Evolutionary conservation across 2,888 invertebrate species (phyloP).

Genomic region (Mylabris sibirica): DNA sequence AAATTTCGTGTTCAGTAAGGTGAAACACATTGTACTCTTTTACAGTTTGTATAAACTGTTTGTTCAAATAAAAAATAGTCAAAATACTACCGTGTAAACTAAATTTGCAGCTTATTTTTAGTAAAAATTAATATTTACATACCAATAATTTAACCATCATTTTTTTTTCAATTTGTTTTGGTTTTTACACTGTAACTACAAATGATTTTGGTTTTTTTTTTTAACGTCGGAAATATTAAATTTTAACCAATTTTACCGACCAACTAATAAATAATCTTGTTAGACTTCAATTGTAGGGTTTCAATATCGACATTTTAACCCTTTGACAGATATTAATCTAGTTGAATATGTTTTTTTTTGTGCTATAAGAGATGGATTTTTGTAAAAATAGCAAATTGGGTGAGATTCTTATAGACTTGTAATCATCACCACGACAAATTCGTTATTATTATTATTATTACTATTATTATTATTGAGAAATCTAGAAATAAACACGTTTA

Average conservation of each 20-base stretch:
- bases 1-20: no score
- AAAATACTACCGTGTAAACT: not conserved
- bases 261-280: no score
- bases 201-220: not conserved
- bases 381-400: not conserved
- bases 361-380: no score
- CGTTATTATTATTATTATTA: slow-evolving; percentile 1
- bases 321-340: no score
- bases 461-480: slow-evolving; percentile 9
- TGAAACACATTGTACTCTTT: no score
- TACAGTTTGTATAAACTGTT: no score
- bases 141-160: not conserved
- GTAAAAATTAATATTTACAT: not conserved
- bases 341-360: no score
- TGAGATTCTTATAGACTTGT: not conserved
- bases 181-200: not conserved
- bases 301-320: no score
- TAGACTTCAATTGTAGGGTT: no score
- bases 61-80: not conserved
- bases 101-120: not conserved
- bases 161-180: not conserved
- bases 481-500: slow-evolving; percentile 11
- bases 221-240: not conserved
- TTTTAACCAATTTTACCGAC: not conserved
- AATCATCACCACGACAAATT: slow-evolving; percentile 6